Evolutionary conservation across 2,797 vertebrate species (phyloP).

Genomic region (Sebastes kiyomatsui): DNA sequence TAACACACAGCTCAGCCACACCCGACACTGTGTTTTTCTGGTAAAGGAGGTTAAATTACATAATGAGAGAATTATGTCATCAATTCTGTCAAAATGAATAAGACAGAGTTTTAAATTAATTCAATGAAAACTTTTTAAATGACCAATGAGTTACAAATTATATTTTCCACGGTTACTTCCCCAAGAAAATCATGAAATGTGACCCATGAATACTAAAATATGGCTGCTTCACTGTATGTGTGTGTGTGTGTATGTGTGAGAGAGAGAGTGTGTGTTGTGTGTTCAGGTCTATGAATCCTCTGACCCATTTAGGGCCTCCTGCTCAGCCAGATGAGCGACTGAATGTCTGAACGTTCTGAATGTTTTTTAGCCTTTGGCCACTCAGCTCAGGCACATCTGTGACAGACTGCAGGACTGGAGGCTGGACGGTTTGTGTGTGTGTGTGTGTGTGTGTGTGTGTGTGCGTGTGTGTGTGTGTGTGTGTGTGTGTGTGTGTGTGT

Average conservation of each 20-base stretch:
- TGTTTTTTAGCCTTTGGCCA: conserved; percentile 55
- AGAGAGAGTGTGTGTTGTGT: conserved; percentile 6
- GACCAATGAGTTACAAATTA: conserved; percentile 2
- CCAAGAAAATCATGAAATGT: conserved; percentile 18
- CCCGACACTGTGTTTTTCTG: no score
- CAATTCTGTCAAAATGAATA: background rate
- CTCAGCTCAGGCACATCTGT: conserved; percentile 60
- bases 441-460: no score
- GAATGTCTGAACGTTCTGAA: conserved; percentile 33
- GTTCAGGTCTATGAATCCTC: conserved; percentile 45
- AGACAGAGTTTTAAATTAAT: background rate
- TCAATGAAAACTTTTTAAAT: background rate
- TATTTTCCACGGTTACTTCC: conserved; percentile 4
- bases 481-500: no score
- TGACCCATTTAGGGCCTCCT: conserved; percentile 76
- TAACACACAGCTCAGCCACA: no score
- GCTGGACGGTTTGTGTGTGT: background rate
- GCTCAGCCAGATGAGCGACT: conserved; percentile 65
- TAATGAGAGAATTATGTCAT: background rate
- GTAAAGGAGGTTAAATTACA: background rate
- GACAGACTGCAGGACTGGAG: conserved; percentile 55
- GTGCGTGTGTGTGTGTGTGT: no score
- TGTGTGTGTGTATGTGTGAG: background rate
- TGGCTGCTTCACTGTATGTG: background rate
- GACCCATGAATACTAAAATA: conserved; percentile 46